phyloP scores from a whole-genome alignment of 1,140 invertebrate genomes.

The Drosophila tani region DNA sequence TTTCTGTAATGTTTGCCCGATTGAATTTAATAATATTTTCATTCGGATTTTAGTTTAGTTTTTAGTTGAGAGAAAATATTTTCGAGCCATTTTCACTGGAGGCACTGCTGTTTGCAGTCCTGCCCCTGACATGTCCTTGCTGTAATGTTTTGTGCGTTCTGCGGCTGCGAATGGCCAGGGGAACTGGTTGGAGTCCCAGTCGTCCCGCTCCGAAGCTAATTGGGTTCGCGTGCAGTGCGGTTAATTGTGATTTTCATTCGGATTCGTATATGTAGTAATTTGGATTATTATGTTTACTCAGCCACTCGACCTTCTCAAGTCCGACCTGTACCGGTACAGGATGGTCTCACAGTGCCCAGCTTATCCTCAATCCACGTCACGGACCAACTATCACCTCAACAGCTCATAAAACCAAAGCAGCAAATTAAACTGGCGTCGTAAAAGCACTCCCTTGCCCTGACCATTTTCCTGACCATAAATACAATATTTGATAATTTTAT shows the following conservation, averaged over 20 bases:
- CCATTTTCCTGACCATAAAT: constrained; percentile 74
- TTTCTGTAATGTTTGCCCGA: constrained; percentile 81
- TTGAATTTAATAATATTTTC: constrained; percentile 84
- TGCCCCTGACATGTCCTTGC: constrained; percentile 59
- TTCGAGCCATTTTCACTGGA: constrained; percentile 58
- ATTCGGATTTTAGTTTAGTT: constrained; percentile 82
- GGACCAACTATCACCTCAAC: constrained; percentile 71
- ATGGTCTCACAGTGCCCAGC: constrained; percentile 5
- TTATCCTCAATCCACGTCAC: constrained; percentile 41
- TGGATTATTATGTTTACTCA: constrained; percentile 48
- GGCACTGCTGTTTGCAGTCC: constrained; percentile 24
- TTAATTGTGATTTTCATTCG: constrained; percentile 61
- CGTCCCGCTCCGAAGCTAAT: constrained; percentile 46
- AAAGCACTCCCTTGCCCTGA: constrained; percentile 38
- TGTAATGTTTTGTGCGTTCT: constrained; percentile 73
- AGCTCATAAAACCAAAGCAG: constrained; percentile 80
- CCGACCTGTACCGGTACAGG: neutral
- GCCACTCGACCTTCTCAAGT: too few species aligned
- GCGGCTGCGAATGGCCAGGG: constrained; percentile 60
- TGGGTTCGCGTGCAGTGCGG: constrained; percentile 53
- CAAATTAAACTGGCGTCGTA: constrained; percentile 75
- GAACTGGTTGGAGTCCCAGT: constrained; percentile 28
- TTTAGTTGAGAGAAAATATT: constrained; percentile 64
- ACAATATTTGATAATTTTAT: constrained; percentile 84
- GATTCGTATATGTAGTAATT: neutral